Base-by-base conservation (phyloP, 2,113 vertebrate genomes). In the Chaetodon trifascialis region DNA sequence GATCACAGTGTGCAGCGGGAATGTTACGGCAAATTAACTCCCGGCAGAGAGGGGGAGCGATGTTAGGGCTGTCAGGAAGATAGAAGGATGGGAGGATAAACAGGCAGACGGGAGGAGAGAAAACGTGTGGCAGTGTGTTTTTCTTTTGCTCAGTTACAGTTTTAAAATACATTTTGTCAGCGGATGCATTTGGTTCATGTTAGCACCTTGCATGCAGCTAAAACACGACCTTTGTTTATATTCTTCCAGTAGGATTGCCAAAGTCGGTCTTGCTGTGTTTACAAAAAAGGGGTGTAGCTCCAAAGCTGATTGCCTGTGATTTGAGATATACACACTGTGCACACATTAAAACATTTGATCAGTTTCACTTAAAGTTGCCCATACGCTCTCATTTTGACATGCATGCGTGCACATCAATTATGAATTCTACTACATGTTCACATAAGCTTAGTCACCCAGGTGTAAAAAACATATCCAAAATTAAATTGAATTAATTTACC, bases 21-120 rank as follows among this genome's bases (percentile, higher is more conserved):
- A 86, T 94, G 96, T 95, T 95, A 91, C 60, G 89, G 90, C 88
- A 94, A 96, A 95, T 96, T 93, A 94, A 95, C 94, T 95, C 88
- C 87, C 86, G 30, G 82, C 70, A 85, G 89, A 90, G 86, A 88
- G 67, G 63, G 86, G 87, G 76, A 62, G 77, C 60, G 71, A 91
- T 80, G 85, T 92, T 83, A 80, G 52, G 75, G 89, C 91, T 92
- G 93, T 94, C 91, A 91, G 17, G 81, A 81, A 95, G 94, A 95
- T 84, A 92, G 93, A 91, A 69, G 90, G 90, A 92, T 91, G 89
- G 88, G 88, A 88, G 90, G 89, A 93, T 92, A 91, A 93, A 86
- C 84, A 90, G 88, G 83, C 69, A 82, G 84, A 73, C 40, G 59
- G 59, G 65, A 62, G 62, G 67, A 79, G 85, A 89, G 81, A 86